Percentiles rank a stretch among this genome's conserved stretches.
Evolutionary conservation across 2,888 invertebrate genomes (phyloP).

Genomic region (Encarsia formosa): DNA sequence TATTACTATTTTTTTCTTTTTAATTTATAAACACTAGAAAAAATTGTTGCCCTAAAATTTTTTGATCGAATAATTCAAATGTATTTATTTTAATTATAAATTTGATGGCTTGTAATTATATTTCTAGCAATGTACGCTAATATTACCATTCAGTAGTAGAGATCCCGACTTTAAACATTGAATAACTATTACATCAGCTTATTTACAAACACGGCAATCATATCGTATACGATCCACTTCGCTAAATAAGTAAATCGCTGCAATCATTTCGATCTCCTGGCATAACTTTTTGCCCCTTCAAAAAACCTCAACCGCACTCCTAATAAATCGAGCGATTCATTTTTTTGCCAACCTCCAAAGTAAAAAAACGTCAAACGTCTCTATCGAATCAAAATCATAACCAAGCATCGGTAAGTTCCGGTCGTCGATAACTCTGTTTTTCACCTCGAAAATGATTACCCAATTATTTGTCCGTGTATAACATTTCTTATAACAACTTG

Average conservation of each 20-base stretch:
- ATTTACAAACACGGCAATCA: too few relatives aligned
- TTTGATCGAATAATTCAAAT: too few relatives aligned
- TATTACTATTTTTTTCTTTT: too few relatives aligned
- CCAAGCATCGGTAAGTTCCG: conserved; percentile 9
- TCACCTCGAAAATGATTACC: conserved; percentile 22
- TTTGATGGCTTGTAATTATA: too few relatives aligned
- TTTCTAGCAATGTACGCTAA: too few relatives aligned
- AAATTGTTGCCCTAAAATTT: too few relatives aligned
- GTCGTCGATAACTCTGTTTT: conserved; percentile 8
- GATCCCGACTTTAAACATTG: too few relatives aligned
- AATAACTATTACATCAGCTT: too few relatives aligned
- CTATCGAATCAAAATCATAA: conserved; percentile 19
- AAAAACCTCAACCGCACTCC: not conserved
- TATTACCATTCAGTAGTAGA: too few relatives aligned
- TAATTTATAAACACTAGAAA: too few relatives aligned
- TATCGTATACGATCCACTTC: too few relatives aligned
- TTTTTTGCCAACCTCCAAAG: not conserved
- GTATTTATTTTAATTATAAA: too few relatives aligned
- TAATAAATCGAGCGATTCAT: conserved; percentile 10
- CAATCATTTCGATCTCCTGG: not conserved
- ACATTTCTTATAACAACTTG: conserved; percentile 27
- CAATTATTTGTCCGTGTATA: conserved; percentile 26
- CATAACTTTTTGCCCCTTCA: not conserved
- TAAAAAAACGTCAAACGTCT: conserved; percentile 18
- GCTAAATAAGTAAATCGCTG: not conserved